Percentiles rank a stretch among this genome's conserved stretches.
These are phyloP conservation scores for Caerostris extrusa DNA, from an alignment of 1,140 invertebrate species.

Conservation along the genomic window DNA sequence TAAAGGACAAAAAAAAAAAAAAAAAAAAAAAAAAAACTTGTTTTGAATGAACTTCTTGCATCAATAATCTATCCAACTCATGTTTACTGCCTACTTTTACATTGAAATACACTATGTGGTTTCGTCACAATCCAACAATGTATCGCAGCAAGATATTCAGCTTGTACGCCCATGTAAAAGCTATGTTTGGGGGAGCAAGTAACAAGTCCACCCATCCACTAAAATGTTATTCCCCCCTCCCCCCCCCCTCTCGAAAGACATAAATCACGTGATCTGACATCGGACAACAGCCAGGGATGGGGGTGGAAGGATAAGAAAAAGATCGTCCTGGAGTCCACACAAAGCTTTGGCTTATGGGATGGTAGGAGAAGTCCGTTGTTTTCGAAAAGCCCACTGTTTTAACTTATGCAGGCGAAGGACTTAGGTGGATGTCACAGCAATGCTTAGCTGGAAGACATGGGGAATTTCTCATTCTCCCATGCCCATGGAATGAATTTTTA, in stretches of 20 bases:
- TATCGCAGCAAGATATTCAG: conserved; percentile 6
- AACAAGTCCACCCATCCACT: conserved; percentile 59
- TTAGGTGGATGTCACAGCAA: background rate
- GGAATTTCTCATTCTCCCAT: conserved; percentile 49
- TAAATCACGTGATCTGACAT: conserved; percentile 76
- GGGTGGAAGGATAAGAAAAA: conserved; percentile 1
- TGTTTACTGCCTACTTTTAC: background rate
- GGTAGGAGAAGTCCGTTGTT: conserved; percentile 20
- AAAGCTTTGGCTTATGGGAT: conserved; percentile 53
- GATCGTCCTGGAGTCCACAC: background rate
- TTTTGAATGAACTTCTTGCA: background rate
- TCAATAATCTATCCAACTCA: background rate
- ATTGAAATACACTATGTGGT: background rate
- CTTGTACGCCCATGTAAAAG: conserved; percentile 51
- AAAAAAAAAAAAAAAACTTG: too few relatives aligned
- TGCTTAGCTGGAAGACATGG: conserved; percentile 31
- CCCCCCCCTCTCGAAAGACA: conserved; percentile 36
- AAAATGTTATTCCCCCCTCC: conserved; percentile 24
- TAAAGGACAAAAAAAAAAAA: too few relatives aligned
- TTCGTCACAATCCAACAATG: conserved; percentile 10
- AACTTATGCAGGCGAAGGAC: conserved; percentile 51
- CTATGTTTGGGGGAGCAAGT: conserved; percentile 51
- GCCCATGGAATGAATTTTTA: conserved; percentile 50
- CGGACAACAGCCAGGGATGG: conserved; percentile 43
- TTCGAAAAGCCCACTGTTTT: conserved; percentile 30